Evolutionary conservation across 1,140 invertebrate genomes (phyloP).

Genomic region (Macrobrachium rosenbergii): DNA sequence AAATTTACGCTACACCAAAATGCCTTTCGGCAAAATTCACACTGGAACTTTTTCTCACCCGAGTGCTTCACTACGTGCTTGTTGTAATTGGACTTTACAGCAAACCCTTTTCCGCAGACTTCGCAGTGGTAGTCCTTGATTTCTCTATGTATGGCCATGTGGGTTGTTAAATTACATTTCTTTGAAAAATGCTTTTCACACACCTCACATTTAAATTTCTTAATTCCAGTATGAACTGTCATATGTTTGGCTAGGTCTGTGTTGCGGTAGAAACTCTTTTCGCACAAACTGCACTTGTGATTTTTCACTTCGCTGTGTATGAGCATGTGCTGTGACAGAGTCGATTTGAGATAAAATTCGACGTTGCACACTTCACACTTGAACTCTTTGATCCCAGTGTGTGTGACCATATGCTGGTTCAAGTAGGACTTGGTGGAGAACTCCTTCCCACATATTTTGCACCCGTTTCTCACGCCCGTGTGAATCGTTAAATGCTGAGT

Average conservation of each 20-base stretch:
- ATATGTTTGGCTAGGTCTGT: neutral
- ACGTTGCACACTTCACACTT: neutral
- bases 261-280: neutral
- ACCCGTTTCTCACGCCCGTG: no score
- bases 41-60: neutral
- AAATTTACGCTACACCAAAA: neutral
- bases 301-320: neutral
- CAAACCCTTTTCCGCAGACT: neutral
- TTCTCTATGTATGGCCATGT: neutral
- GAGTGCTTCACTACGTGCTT: neutral
- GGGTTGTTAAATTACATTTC: neutral
- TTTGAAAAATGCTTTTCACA: neutral
- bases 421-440: neutral
- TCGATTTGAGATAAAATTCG: no score
- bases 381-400: conserved; percentile 8
- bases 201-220: neutral
- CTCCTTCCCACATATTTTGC: no score
- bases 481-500: no score
- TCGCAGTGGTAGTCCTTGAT: neutral
- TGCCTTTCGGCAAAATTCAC: neutral
- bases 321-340: neutral
- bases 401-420: neutral
- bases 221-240: neutral
- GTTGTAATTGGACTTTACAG: neutral
- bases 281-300: neutral